Evolutionary conservation across 2,797 vertebrate species (phyloP), one percentile per base, ranked within the genome.

Genomic region (Echiichthys vipera): DNA sequence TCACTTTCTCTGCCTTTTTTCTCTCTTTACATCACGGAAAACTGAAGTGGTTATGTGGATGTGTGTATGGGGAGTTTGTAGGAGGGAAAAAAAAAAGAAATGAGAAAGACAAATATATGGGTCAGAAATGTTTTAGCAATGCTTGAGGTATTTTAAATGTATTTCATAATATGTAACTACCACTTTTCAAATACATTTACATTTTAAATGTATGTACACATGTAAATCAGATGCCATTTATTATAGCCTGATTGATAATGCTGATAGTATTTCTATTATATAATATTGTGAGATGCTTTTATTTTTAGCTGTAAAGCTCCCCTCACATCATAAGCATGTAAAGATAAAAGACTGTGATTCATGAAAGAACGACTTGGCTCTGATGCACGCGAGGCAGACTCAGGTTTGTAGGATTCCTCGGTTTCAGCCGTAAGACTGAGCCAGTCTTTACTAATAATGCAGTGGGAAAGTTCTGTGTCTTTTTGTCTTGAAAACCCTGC

Each of bases 1-100:
- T 81, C 82, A 66, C 63, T 81, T 47, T 62, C 51, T 51, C 69
- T 83, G 55, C 45, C 22, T 82, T 77, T 77, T 63, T 67, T 45
- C 65, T 81, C 54, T 77, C 80, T 63, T 80, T 72, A 67, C 80
- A 81, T 78, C 70, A 74, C 70, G 46, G 71, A 49, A 75, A 50
- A 43, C 59, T 65, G 70, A 54, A 54, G 65, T 46, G 36, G 25
- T 17, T 74, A 67, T 75, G 68, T 37, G 27, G 55, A 56, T 14
- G 63, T 20, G 39, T 71, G 61, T 76, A 15, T 25, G 30, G 49
- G 50, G 74, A 45, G 39, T n/a, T 20, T 20, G 15, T n/a, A 7
- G 51, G 42, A 30, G 37, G 9, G 9, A 11, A 3, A 24, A 39
- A 25, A 2, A 54, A 17, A 22, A 39, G 37, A 77, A 74, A 49